Evolutionary conservation across 2,113 vertebrate genomes (phyloP).

Genomic region (Hassar affinis): DNA sequence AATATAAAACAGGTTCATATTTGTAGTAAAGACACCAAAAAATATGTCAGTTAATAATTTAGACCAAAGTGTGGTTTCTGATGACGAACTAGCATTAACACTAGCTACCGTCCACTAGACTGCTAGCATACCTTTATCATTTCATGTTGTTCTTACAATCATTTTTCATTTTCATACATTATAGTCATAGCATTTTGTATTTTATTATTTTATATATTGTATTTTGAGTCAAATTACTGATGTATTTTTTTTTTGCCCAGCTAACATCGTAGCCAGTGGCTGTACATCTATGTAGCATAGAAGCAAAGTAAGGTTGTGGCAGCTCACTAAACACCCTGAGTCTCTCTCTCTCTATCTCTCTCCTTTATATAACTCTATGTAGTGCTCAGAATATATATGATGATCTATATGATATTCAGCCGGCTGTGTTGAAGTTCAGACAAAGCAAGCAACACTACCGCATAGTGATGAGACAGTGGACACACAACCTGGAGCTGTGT

Average conservation of each 20-base stretch:
- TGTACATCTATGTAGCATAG: conserved; percentile 33
- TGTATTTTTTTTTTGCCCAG: neutral
- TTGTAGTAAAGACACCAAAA: neutral
- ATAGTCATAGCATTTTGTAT: neutral
- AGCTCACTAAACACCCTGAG: conserved; percentile 15
- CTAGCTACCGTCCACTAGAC: neutral
- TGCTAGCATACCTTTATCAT: neutral
- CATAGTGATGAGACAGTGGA: conserved; percentile 53
- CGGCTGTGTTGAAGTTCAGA: conserved; percentile 35
- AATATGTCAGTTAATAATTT: neutral
- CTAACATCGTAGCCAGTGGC: conserved; percentile 32
- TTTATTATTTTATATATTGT: too few relatives aligned
- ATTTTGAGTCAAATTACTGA: neutral
- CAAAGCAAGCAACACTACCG: conserved; percentile 46
- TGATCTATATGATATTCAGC: conserved; percentile 41
- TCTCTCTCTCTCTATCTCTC: conserved; percentile 12
- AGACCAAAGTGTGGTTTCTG: neutral
- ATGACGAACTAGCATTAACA: neutral
- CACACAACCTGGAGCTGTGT: conserved; percentile 48
- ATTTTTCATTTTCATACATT: neutral
- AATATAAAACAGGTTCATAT: neutral
- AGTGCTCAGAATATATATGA: conserved; percentile 25
- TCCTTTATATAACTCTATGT: conserved; percentile 11
- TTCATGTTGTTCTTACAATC: neutral
- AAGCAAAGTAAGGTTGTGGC: conserved; percentile 24